These are phyloP conservation scores for Poecilia latipinna DNA, from an alignment of 2,113 vertebrate genomes.

Conservation along the genomic window DNA sequence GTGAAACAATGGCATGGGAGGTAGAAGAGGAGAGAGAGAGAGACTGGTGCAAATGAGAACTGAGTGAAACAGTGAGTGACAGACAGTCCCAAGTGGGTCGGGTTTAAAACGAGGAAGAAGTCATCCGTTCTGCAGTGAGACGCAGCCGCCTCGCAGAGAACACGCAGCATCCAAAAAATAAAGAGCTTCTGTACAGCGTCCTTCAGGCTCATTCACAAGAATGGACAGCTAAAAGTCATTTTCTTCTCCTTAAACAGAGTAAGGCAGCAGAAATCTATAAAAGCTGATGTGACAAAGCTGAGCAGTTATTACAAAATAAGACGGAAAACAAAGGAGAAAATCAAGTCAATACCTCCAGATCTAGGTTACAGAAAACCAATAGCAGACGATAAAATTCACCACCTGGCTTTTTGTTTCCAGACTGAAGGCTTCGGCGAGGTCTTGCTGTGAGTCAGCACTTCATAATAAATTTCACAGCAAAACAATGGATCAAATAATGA, in stretches of 20 bases:
- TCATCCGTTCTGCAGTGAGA: constrained; percentile 24
- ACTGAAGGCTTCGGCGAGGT: constrained; percentile 33
- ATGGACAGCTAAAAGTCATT: constrained; percentile 25
- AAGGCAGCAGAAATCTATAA: constrained; percentile 34
- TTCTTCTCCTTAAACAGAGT: constrained; percentile 27
- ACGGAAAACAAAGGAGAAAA: constrained; percentile 33
- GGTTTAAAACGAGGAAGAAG: constrained; percentile 51
- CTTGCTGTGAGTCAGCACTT: constrained; percentile 44
- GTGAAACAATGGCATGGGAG: constrained; percentile 49
- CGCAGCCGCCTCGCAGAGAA: constrained; percentile 7
- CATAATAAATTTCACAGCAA: constrained; percentile 40
- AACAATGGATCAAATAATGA: constrained; percentile 48
- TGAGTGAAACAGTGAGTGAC: constrained; percentile 69
- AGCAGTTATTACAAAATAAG: constrained; percentile 14
- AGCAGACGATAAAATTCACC: background rate
- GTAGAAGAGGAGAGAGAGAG: constrained; percentile 32
- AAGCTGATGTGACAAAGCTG: constrained; percentile 41
- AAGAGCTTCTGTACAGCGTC: constrained; percentile 15
- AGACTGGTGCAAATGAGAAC: constrained; percentile 63
- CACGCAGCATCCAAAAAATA: constrained; percentile 32
- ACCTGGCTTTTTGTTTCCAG: constrained; percentile 23
- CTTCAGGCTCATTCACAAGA: constrained; percentile 51
- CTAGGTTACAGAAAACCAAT: background rate
- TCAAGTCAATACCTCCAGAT: constrained; percentile 25
- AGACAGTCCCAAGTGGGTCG: constrained; percentile 51